Percentiles rank a stretch among this genome's conserved stretches.
Conservation (phyloP, 2,797 vertebrate genomes). For the Benthosema pterotum region DNA sequence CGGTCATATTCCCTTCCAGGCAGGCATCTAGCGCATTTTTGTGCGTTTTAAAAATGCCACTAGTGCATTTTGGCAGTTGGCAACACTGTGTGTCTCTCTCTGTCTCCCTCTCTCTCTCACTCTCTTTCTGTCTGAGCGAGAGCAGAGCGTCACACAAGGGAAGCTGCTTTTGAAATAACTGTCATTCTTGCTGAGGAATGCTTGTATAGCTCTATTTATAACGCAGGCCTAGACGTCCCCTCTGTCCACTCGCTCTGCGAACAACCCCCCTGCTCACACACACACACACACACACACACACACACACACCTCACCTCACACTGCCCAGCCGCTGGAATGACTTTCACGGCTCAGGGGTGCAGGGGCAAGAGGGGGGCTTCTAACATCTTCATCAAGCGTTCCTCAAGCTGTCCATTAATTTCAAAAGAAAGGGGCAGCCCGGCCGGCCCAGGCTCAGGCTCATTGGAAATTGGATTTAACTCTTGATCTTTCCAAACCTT, state of each 20-base stretch:
- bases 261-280: too few relatives aligned
- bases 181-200: conserved; percentile 49
- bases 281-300: too few relatives aligned
- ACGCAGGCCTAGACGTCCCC: conserved; percentile 10
- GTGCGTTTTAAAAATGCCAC: too few relatives aligned
- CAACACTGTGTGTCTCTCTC: too few relatives aligned
- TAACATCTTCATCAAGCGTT: conserved; percentile 10
- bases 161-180: conserved; percentile 55
- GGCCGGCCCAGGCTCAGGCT: too few relatives aligned
- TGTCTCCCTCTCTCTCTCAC: conserved; percentile 44
- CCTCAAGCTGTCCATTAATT: conserved; percentile 1
- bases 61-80: too few relatives aligned
- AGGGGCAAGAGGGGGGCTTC: too few relatives aligned
- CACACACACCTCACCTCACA: too few relatives aligned
- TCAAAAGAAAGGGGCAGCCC: too few relatives aligned
- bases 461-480: conserved; percentile 6
- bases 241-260: neutral
- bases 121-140: conserved; percentile 50
- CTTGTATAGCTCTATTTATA: conserved; percentile 56
- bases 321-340: conserved; percentile 1
- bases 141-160: conserved; percentile 41
- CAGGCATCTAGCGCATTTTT: too few relatives aligned
- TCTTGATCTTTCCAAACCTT: neutral
- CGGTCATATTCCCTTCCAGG: too few relatives aligned
- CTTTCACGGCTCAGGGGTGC: neutral